Evolutionary conservation across 2,888 invertebrate species (phyloP), one percentile per base, ranked within the genome.

Genomic region (Malacosoma neustria): DNA sequence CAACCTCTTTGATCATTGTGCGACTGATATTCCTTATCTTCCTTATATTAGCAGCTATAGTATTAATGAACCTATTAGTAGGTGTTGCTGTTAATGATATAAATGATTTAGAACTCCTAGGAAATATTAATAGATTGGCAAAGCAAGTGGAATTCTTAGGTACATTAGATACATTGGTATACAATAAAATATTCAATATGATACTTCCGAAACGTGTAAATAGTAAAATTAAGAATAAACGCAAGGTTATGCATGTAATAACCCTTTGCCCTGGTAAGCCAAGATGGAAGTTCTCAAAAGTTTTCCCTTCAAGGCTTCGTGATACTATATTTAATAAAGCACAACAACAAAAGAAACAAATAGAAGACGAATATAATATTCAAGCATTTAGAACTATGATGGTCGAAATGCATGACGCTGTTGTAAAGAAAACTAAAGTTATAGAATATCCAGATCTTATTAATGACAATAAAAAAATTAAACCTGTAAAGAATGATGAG

Each of bases 61-160:
- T 89, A 0, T 63, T 89, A 9, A 89, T 89, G 88, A 89, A 89
- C 52, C 61, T 89, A 32, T 69, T 89, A 52, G 86, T 89, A 0
- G 89, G 89, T 60, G 81, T 89, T 9, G 89, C 89, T 9, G 89
- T 89, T 1, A 89, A 87, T 41, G 89, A 89, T 44, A 88, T 89
- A 1, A 87, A 84, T 36, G 86, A 85, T 44, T 67, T 89, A 40
- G 88, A 89, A 67, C 60, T 87, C 1, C 68, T 88, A 31, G 89
- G 89, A 1, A 87, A 87, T 41, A 87, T 88, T 11, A 72, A 82
- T 40, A 68, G 88, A 42, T 49, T 89, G 11, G 84, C 75, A 0
- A 88, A 89, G 43, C 89, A 89, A 59, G 88, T 88, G 0, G 86
- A 86, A 39, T 88, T 88, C 43, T 60, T 88, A 29, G 72, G 80